phyloP scores from a whole-genome alignment of 2,113 vertebrate species.

The Gasterosteus nipponicus region DNA sequence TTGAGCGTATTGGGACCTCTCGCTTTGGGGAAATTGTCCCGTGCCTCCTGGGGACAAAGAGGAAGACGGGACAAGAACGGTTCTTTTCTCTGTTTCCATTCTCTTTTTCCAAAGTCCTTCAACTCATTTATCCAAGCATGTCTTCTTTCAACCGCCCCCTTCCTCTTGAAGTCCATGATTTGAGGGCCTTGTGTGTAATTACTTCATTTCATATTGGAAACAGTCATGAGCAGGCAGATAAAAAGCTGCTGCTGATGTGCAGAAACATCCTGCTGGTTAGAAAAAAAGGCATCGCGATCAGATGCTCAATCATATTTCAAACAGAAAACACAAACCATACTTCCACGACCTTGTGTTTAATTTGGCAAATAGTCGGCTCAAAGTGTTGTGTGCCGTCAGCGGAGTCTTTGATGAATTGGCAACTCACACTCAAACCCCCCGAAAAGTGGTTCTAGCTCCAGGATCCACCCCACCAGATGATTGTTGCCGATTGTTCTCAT shows the following conservation, averaged over 20 bases:
- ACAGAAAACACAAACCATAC: slow-evolving; percentile 10
- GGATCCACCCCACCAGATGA: slow-evolving; percentile 8
- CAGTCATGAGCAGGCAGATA: slow-evolving; percentile 15
- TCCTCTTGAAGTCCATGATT: slow-evolving; percentile 19
- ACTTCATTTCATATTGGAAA: slow-evolving; percentile 49
- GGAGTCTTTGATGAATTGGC: slow-evolving; percentile 17
- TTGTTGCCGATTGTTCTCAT: background rate
- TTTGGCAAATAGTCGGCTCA: slow-evolving; percentile 11
- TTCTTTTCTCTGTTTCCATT: slow-evolving; percentile 6
- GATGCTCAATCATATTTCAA: background rate
- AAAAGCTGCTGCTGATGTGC: slow-evolving; percentile 22
- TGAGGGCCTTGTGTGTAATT: slow-evolving; percentile 51
- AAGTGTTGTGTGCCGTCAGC: background rate
- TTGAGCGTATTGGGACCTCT: slow-evolving; percentile 21
- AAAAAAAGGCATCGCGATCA: slow-evolving; percentile 2
- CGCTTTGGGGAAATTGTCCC: slow-evolving; percentile 9
- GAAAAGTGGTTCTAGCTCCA: slow-evolving; percentile 1
- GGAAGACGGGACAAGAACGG: slow-evolving; percentile 11
- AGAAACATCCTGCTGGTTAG: slow-evolving; percentile 1
- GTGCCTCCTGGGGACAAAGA: slow-evolving; percentile 7
- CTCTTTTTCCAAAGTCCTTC: slow-evolving; percentile 16
- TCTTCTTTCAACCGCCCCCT: slow-evolving; percentile 21
- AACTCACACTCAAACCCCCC: background rate
- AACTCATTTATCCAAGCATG: slow-evolving; percentile 10
- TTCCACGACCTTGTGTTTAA: background rate